A percentile compares a stretch with the other conserved stretches of the same genome.
Conservation (phyloP, 2,888 invertebrate genomes). For the Nomada lathburiana region DNA sequence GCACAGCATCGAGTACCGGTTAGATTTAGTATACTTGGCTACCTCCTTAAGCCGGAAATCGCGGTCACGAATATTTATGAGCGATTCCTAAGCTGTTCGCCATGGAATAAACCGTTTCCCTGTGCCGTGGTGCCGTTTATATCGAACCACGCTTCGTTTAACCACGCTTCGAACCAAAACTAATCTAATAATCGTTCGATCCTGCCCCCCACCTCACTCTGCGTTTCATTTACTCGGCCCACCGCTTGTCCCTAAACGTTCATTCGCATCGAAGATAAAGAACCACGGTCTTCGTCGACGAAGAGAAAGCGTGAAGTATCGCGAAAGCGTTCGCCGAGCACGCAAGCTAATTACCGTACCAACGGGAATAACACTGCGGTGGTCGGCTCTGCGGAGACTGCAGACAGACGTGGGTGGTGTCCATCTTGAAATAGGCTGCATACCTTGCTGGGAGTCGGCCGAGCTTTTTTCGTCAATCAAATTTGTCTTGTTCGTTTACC, state of each 20-base stretch:
- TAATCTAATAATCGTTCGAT: slow-evolving; percentile 23
- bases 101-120: not conserved
- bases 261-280: not conserved
- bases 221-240: slow-evolving; percentile 8
- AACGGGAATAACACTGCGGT: slow-evolving; percentile 62
- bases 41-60: not conserved
- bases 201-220: not conserved
- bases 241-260: not conserved
- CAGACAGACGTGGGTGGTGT: slow-evolving; percentile 63
- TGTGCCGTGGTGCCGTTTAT: not conserved
- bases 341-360: slow-evolving; percentile 49
- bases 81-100: not conserved
- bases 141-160: not conserved
- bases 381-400: slow-evolving; percentile 58
- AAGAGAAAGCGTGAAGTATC: not conserved
- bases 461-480: slow-evolving; percentile 26
- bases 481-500: slow-evolving; percentile 2
- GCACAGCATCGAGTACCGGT: slow-evolving; percentile 1
- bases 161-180: not conserved
- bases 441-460: slow-evolving; percentile 37
- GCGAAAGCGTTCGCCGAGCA: slow-evolving; percentile 12
- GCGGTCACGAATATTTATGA: slow-evolving; percentile 16
- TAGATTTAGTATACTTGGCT: not conserved
- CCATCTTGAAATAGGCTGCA: slow-evolving; percentile 61
- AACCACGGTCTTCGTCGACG: not conserved